Percentiles rank a stretch among this genome's conserved stretches.
Evolutionary conservation across 2,888 invertebrate genomes (phyloP).

Genomic region (Steromphala cineraria): DNA sequence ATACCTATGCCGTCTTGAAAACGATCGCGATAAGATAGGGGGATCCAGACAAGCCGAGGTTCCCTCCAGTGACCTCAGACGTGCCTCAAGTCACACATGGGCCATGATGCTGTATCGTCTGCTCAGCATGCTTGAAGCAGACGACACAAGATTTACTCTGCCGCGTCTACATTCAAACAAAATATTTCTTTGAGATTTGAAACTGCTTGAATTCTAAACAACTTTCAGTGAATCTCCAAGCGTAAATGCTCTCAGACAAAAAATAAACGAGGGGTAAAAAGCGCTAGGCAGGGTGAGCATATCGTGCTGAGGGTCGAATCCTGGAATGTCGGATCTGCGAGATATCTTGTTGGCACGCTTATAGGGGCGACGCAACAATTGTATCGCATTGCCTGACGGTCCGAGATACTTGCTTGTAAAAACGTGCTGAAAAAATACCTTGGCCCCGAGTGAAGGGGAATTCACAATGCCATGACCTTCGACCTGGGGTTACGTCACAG

Average conservation of each 20-base stretch:
- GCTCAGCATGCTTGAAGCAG: not conserved
- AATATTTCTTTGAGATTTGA: not conserved
- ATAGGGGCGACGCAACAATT: not conserved
- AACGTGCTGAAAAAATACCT: not conserved
- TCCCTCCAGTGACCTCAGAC: constrained; percentile 6
- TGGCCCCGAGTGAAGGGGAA: not conserved
- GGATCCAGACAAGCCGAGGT: not conserved
- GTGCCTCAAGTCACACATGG: constrained; percentile 8
- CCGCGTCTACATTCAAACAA: not conserved
- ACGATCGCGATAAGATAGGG: constrained; percentile 14
- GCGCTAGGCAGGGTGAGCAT: not conserved
- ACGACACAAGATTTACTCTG: not conserved
- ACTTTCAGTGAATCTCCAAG: not conserved
- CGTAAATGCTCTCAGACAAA: not conserved
- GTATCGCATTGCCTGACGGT: not conserved
- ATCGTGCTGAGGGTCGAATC: not conserved
- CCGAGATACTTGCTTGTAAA: not conserved
- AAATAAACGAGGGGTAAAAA: not conserved
- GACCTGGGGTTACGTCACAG: not conserved
- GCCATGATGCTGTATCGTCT: not conserved
- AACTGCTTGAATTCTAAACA: not conserved
- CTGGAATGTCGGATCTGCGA: not conserved
- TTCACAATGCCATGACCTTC: not conserved
- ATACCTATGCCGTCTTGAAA: not conserved
- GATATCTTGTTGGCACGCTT: not conserved